Evolutionary conservation across 2,888 invertebrate species (phyloP).

Genomic region (Patella pellucida): DNA sequence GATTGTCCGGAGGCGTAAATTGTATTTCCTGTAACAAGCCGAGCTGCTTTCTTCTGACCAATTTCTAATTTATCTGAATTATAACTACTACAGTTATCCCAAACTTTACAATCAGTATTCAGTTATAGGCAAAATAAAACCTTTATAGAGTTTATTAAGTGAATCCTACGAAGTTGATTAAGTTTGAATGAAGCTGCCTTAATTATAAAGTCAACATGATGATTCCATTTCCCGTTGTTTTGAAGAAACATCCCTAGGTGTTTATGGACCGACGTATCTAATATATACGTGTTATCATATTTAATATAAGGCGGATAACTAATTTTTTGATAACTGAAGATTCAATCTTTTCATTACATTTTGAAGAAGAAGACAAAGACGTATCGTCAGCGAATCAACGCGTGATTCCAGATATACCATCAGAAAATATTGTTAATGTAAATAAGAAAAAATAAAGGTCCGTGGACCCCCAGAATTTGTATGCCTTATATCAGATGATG

Average conservation of each 20-base stretch:
- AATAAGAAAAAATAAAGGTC: not conserved
- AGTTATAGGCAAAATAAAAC: not conserved
- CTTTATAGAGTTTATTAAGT: not conserved
- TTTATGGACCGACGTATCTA: not conserved
- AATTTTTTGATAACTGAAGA: not conserved
- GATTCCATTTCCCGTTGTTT: not conserved
- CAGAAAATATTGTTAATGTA: not conserved
- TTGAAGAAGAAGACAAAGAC: not conserved
- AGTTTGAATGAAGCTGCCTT: no score
- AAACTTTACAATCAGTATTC: not conserved
- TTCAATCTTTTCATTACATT: not conserved
- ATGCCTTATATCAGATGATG: no score
- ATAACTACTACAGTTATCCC: no score
- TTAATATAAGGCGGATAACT: not conserved
- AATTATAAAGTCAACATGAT: no score
- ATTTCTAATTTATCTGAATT: no score
- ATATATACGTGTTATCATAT: no score
- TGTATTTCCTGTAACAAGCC: no score
- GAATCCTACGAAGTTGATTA: not conserved
- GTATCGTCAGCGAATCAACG: not conserved
- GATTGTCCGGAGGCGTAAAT: no score
- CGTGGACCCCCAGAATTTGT: no score
- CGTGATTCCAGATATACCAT: not conserved
- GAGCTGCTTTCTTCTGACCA: no score
- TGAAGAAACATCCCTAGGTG: not conserved